phyloP scores from a whole-genome alignment of 2,888 invertebrate species.

The Ametastegia equiseti region DNA sequence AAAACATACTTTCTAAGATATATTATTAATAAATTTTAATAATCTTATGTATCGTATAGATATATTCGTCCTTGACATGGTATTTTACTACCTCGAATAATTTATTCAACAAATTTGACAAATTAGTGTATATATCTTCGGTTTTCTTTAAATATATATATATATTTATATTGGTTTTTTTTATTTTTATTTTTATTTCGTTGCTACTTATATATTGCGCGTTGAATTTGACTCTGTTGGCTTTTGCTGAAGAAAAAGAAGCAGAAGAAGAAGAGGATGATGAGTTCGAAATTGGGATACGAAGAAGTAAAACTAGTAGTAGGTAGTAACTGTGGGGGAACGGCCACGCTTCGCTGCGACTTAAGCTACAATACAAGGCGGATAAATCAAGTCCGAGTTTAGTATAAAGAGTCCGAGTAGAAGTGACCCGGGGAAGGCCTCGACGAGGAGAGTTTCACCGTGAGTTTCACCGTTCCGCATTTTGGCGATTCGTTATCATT shows the following conservation, averaged over 20 bases:
- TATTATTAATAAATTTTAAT: conserved; percentile 1
- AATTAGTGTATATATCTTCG: too few relatives aligned
- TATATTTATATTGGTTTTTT: not conserved
- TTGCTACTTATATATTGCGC: too few relatives aligned
- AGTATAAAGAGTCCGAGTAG: not conserved
- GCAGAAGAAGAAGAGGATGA: not conserved
- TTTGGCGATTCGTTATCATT: conserved; percentile 54
- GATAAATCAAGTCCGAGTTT: conserved; percentile 18
- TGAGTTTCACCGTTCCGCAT: conserved; percentile 65
- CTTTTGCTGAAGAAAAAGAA: too few relatives aligned
- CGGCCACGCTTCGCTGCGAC: not conserved
- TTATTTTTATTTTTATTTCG: not conserved
- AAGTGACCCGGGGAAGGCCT: conserved; percentile 32
- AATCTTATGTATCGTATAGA: not conserved
- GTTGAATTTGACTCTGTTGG: not conserved
- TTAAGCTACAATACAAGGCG: not conserved
- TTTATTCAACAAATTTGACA: not conserved
- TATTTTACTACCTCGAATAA: not conserved
- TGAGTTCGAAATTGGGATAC: not conserved
- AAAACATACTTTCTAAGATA: not conserved
- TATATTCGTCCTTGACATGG: conserved; percentile 7
- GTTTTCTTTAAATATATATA: too few relatives aligned
- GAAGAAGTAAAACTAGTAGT: not conserved
- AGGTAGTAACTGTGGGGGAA: not conserved
- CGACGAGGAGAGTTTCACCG: conserved; percentile 63